These are phyloP conservation scores for Amphiprion ocellaris DNA, from an alignment of 2,113 vertebrate species.

Conservation along the genomic window DNA sequence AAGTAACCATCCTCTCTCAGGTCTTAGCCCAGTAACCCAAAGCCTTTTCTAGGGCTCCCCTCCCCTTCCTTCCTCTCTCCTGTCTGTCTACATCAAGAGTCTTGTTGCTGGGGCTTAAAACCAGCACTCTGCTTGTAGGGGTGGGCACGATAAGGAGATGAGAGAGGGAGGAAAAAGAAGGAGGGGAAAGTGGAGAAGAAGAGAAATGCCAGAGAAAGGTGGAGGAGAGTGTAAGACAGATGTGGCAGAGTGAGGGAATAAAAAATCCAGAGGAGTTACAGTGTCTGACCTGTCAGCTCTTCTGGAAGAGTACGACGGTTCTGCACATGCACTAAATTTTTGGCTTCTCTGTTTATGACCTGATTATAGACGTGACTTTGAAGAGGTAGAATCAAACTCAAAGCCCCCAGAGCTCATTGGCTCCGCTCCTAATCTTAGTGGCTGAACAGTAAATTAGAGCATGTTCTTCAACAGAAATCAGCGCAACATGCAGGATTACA, in stretches of 20 bases:
- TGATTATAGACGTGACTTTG: constrained; percentile 51
- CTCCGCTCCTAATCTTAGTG: constrained; percentile 31
- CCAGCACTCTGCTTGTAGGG: constrained; percentile 28
- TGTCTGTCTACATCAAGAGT: constrained; percentile 48
- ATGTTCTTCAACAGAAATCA: constrained; percentile 53
- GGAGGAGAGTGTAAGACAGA: constrained; percentile 24
- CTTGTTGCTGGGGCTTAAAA: constrained; percentile 60
- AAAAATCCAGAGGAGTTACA: constrained; percentile 17
- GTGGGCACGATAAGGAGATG: constrained; percentile 37
- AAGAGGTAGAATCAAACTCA: constrained; percentile 36
- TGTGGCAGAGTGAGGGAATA: constrained; percentile 15
- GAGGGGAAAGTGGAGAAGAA: constrained; percentile 11
- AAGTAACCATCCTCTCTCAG: constrained; percentile 5
- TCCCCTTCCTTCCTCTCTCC: constrained; percentile 11
- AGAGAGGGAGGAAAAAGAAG: constrained; percentile 11
- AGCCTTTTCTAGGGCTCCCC: constrained; percentile 56
- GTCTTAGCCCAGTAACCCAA: constrained; percentile 48
- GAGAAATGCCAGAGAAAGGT: constrained; percentile 43
- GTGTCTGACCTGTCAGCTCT: constrained; percentile 1
- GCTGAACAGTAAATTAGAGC: constrained; percentile 50
- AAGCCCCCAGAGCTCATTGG: constrained; percentile 31
- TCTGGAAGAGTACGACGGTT: constrained; percentile 6
- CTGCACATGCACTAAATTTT: constrained; percentile 31
- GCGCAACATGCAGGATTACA: constrained; percentile 38
- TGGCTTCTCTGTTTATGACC: constrained; percentile 31